Evolutionary conservation across 1,140 invertebrate genomes (phyloP).

Genomic region (Charaxes varanes): DNA sequence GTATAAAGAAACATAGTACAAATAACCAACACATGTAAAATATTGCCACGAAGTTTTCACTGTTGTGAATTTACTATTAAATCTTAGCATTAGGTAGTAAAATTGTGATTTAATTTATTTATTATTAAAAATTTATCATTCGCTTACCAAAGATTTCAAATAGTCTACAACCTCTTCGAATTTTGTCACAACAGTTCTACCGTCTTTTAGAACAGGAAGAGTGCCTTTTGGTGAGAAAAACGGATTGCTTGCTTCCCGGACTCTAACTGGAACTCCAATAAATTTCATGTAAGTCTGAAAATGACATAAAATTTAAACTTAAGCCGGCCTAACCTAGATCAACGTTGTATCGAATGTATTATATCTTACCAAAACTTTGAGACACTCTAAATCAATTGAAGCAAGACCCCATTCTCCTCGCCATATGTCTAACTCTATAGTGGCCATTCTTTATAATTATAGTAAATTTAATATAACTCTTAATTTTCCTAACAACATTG

Average conservation of each 20-base stretch:
- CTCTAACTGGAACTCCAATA: constrained; percentile 79
- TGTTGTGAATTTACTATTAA: too few relatives aligned
- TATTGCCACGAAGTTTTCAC: too few relatives aligned
- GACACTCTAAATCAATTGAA: constrained; percentile 85
- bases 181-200: constrained; percentile 74
- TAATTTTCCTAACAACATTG: constrained; percentile 29
- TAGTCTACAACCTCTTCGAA: constrained; percentile 80
- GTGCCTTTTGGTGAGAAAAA: constrained; percentile 79
- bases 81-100: too few relatives aligned
- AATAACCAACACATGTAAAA: too few relatives aligned
- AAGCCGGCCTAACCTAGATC: constrained; percentile 26
- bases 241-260: constrained; percentile 81
- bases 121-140: constrained; percentile 1
- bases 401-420: constrained; percentile 89
- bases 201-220: constrained; percentile 81
- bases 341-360: constrained; percentile 29
- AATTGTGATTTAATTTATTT: too few relatives aligned
- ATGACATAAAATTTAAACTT: constrained; percentile 26
- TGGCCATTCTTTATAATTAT: constrained; percentile 42
- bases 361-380: constrained; percentile 83
- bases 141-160: constrained; percentile 76
- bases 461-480: constrained; percentile 11
- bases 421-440: constrained; percentile 84
- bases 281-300: constrained; percentile 85
- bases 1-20: too few relatives aligned